A percentile compares a stretch with the other conserved stretches of the same genome.
Conservation (phyloP, 2,888 invertebrate genomes). For the Trimorus sp. region DNA sequence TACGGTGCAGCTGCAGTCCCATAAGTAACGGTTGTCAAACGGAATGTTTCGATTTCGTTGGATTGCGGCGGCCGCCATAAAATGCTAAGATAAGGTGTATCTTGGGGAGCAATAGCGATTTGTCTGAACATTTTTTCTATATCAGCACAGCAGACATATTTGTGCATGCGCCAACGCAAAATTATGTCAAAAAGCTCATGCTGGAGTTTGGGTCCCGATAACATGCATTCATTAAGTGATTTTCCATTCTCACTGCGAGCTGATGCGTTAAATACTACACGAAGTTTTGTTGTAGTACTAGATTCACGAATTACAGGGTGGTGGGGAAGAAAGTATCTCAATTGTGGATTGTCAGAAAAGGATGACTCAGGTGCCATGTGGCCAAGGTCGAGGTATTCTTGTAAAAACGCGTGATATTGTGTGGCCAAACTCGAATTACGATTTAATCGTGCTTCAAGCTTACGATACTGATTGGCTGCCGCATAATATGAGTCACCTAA, state of each 20-base stretch:
- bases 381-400: slow-evolving; percentile 25
- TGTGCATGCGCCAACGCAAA: slow-evolving; percentile 19
- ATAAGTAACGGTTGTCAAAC: slow-evolving; percentile 43
- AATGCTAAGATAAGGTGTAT: slow-evolving; percentile 14
- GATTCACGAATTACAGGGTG: slow-evolving; percentile 39
- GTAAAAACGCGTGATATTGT: slow-evolving; percentile 14
- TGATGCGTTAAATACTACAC: slow-evolving; percentile 42
- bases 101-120: slow-evolving; percentile 4
- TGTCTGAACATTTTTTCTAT: slow-evolving; percentile 37
- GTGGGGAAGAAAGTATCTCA: slow-evolving; percentile 29
- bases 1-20: slow-evolving; percentile 44
- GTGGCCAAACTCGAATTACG: neutral
- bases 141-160: slow-evolving; percentile 35
- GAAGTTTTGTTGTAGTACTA: slow-evolving; percentile 30
- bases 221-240: slow-evolving; percentile 35
- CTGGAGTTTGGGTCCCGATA: slow-evolving; percentile 23
- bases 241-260: slow-evolving; percentile 19
- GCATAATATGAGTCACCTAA: slow-evolving; percentile 15
- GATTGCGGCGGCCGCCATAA: slow-evolving; percentile 6
- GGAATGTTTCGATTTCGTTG: slow-evolving; percentile 10
- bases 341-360: neutral
- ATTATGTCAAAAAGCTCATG: slow-evolving; percentile 24
- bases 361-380: slow-evolving; percentile 22
- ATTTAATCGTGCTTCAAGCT: neutral
- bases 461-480: neutral